Evolutionary conservation across 1,140 invertebrate genomes (phyloP), one percentile per base, ranked within the genome.

Genomic region (Chymomyza costata): DNA sequence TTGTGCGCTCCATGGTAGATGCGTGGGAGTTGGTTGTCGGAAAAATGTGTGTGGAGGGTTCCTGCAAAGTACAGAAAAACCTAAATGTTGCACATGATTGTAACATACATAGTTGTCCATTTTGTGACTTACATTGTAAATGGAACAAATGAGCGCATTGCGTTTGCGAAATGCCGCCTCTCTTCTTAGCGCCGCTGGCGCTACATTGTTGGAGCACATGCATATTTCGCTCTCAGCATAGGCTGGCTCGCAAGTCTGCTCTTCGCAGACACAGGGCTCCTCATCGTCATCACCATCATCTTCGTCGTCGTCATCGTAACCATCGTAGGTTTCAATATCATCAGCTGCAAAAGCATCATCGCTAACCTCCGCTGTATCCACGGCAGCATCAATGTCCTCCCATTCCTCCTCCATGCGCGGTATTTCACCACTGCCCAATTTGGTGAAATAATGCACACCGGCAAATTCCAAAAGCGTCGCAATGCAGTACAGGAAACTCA

Each of bases 401-500:
- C 91, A 93, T 59, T 94, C 93, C 0, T 93, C 92, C 50, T 94
- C 93, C 37, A 93, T 89, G 2, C 93, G 87, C 0, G 92, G 90
- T 28, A 93, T 92, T 84, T 95, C 93, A 2, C 93, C 93, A 58
- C 92, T 94, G 3, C 93, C 93, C 30, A 95, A 91, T 89, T 97
- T 96, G 0, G 95, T 97, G 71, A 96, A 97, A 84, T 97, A 97
- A 87, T 97, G 96, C 0, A 98, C 96, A 0, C 94, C 94, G 3
- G 96, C 96, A 68, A 97, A 98, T 85, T 98, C 95, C 3, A 97
- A 86, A 2, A 98, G 87, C 0, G 96, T 97, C 0, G 95, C 95
- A 59, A 97, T 96, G 73, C 95, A 96, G 82, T 97, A 98, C 17
- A 94, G 92, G 81, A 98, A 97, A 78, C 95, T 96, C 91, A 96